Base-by-base conservation (phyloP, 2,113 vertebrate genomes). In the Euleptes europaea region DNA sequence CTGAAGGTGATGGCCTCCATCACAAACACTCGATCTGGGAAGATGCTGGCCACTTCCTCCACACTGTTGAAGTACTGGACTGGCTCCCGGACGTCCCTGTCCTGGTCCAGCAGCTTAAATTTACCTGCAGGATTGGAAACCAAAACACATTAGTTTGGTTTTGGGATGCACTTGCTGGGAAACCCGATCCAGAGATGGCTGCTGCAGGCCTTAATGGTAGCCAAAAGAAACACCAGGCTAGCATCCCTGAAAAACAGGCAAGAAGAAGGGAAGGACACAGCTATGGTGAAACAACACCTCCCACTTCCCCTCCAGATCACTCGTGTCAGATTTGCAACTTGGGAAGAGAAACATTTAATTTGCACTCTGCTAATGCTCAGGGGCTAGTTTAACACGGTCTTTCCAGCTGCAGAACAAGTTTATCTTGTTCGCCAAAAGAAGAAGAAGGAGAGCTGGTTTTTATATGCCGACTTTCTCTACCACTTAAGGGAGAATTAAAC, bases 1-100 rank as follows among this genome's bases (percentile, higher is more conserved):
- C 98, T 99, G 94, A 99, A 99, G 85, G 97, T 98, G 95, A 99
- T 98, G 86, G 97, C 97, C 95, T 99, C 99, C 98, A 99, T 98
- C 93, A 99, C 98, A 3, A 99, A 99, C 92, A 99, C 97, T 0
- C 99, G 97, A 88, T 99, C 98, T 0, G 99, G 99, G 93, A 99
- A 99, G 92, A 94, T 97, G 82, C 97, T 98, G 72, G 99, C 99
- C 88, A 99, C 98, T 92, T 99, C 98, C 93, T 99, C 98, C 94
- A 99, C 98, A 1, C 98, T 99, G 93, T 97, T 98, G 96, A 99
- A 99, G 82, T 97, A 99, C 95, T 98, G 97, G 90, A 99, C 97
- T 0, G 98, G 98, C 94, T 99, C 99, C 0, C 98, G 96, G 77
- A 99, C 96, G 88, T 99, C 99, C 76, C 98, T 95, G 89, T 99